A percentile compares a stretch with the other conserved stretches of the same genome.
These are phyloP conservation scores for Cerastoderma edule DNA, from an alignment of 2,888 invertebrate species.

Conservation along the genomic window DNA sequence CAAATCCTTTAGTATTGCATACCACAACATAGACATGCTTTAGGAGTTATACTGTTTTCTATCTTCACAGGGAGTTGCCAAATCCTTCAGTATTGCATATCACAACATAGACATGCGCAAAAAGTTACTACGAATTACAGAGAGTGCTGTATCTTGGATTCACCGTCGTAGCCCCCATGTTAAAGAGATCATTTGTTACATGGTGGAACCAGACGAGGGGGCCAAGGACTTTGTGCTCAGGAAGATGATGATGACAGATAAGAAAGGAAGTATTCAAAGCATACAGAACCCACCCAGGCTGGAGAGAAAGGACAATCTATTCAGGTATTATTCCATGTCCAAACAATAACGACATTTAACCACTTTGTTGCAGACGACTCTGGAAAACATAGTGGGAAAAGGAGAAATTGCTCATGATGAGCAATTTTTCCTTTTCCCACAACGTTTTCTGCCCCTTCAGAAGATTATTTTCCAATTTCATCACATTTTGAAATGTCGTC, in stretches of 20 bases:
- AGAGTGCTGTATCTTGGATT: conserved; percentile 83
- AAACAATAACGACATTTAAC: too few relatives aligned
- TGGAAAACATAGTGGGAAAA: too few relatives aligned
- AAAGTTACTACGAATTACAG: conserved; percentile 81
- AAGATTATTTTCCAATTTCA: too few relatives aligned
- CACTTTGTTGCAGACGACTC: too few relatives aligned
- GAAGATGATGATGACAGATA: conserved; percentile 80
- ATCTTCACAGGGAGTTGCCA: conserved; percentile 81
- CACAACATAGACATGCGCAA: conserved; percentile 81
- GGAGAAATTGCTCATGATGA: too few relatives aligned
- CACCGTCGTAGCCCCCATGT: conserved; percentile 80
- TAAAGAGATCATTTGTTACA: conserved; percentile 78
- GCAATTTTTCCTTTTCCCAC: too few relatives aligned
- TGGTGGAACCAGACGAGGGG: conserved; percentile 80
- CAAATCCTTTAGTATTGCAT: too few relatives aligned
- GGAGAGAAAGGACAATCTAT: conserved; percentile 82
- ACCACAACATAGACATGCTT: too few relatives aligned
- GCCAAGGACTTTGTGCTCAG: conserved; percentile 78
- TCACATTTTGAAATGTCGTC: too few relatives aligned
- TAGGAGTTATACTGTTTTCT: too few relatives aligned
- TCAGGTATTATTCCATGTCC: conserved; percentile 81
- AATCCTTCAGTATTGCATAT: conserved; percentile 83
- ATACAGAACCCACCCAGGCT: conserved; percentile 76
- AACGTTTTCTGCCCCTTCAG: too few relatives aligned
- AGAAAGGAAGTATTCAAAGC: conserved; percentile 73